These are phyloP conservation scores for Leptopilina syphax DNA, from an alignment of 2,888 invertebrate species.

Conservation along the genomic window DNA sequence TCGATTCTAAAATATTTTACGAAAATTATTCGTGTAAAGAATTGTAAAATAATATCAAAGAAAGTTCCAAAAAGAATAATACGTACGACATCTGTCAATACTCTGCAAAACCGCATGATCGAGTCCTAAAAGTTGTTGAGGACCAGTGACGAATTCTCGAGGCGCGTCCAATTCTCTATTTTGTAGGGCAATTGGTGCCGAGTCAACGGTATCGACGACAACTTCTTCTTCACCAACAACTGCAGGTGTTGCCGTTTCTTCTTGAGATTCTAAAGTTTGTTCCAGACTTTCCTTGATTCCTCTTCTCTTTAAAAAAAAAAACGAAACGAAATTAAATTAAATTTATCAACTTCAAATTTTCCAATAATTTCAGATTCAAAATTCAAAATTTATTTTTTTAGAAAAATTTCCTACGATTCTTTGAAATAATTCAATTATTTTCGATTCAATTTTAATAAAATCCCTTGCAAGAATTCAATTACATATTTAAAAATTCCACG, in stretches of 20 bases:
- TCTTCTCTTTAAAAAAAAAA: conserved; percentile 75
- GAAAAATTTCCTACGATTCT: too few relatives aligned
- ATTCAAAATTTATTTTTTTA: too few relatives aligned
- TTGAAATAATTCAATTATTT: too few relatives aligned
- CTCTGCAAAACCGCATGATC: conserved; percentile 95
- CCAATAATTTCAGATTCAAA: too few relatives aligned
- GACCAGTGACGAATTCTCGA: conserved; percentile 84
- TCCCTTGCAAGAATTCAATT: too few relatives aligned
- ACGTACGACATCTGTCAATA: conserved; percentile 90
- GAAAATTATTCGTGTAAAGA: too few relatives aligned
- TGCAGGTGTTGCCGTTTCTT: conserved; percentile 76
- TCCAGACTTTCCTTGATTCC: conserved; percentile 82
- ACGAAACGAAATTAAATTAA: not conserved
- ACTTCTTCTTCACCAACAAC: conserved; percentile 77
- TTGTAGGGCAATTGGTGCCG: conserved; percentile 71
- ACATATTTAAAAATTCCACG: too few relatives aligned
- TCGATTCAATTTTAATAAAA: too few relatives aligned
- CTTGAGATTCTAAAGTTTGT: conserved; percentile 75
- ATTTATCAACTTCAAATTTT: not conserved
- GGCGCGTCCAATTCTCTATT: conserved; percentile 73
- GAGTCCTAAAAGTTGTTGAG: conserved; percentile 89
- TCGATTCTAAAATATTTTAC: too few relatives aligned
- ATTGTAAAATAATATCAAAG: too few relatives aligned
- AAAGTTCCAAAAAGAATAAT: not conserved
- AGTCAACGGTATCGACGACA: conserved; percentile 77